Percentiles rank a stretch among this genome's conserved stretches.
Evolutionary conservation across 2,797 vertebrate species (phyloP).

Genomic region (Rhynchotus rufescens): DNA sequence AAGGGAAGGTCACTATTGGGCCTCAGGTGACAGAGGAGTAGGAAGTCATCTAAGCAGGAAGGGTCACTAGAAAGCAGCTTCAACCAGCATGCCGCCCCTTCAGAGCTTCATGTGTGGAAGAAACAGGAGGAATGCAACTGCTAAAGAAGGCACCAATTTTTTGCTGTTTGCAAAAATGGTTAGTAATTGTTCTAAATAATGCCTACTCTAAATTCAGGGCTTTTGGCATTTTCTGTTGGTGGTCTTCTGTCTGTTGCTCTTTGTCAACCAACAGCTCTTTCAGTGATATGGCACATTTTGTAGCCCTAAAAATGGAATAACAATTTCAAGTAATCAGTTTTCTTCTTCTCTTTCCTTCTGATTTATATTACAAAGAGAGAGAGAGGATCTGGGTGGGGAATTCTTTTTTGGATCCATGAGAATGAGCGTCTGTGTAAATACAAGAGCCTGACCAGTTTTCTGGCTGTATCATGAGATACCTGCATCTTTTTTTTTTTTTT

Average conservation of each 20-base stretch:
- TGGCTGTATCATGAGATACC: conserved; percentile 30
- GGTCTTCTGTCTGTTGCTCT: not conserved
- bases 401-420: not conserved
- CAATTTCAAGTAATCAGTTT: not conserved
- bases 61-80: not conserved
- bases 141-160: not conserved
- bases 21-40: not conserved
- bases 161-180: not conserved
- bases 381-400: not conserved
- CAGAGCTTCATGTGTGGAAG: not conserved
- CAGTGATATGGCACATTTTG: not conserved
- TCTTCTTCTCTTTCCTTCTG: not conserved
- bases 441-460: conserved; percentile 73
- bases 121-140: not conserved
- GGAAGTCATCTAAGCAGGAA: not conserved
- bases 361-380: not conserved
- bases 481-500: not conserved
- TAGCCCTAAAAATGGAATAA: not conserved
- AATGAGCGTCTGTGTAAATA: not conserved
- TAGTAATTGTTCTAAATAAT: too few relatives aligned
- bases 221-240: not conserved
- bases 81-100: not conserved
- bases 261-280: not conserved
- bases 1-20: not conserved
- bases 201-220: not conserved